Evolutionary conservation across 2,888 invertebrate species (phyloP), one percentile per base, ranked within the genome.

Genomic region (Hydropsyche betteni): DNA sequence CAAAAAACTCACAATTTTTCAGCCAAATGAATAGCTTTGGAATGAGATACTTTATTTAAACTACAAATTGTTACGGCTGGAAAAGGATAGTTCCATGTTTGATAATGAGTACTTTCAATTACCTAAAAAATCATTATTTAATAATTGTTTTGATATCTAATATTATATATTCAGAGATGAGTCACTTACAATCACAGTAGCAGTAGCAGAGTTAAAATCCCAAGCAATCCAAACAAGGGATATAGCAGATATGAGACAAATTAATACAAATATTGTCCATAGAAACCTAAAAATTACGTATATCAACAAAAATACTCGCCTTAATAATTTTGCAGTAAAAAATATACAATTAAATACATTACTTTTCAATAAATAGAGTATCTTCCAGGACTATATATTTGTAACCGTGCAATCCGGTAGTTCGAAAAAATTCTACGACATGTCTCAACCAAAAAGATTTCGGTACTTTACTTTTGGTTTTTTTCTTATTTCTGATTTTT

Each of bases 321-420:
- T 44, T 4, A 44, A 10, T 44, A 8, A 44, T 44, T 44, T 44
- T 44, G 3, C 6, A 44, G 10, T 4, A 8, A 44, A 44, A 44
- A 24, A 24, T 24, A 8, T 44, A 44, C 10, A 44, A 8, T 44
- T 44, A 6, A 8, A 44, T 44, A 44, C 44, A 44, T 44, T 83
- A 90, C 91, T 91, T 88, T 83, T 92, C 92, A 52, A 83, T 79
- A 6, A 82, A 81, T 55, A 86, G 88, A 36, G 90, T 87, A 55
- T 89, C 88, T 51, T 87, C 85, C 81, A 90, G 88, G 3, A 89
- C 90, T 44, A 92, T 90, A 80, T 91, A 92, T 81, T 90, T 91
- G 80, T 91, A 92, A 0, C 93, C 93, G 81, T 93, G 93, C 72
- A 93, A 83, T 77, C 91, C 90, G 0, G 93, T 93, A 34, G 90